phyloP scores from a whole-genome alignment of 2,113 vertebrate genomes.

The Ctenodactylus gundi region DNA sequence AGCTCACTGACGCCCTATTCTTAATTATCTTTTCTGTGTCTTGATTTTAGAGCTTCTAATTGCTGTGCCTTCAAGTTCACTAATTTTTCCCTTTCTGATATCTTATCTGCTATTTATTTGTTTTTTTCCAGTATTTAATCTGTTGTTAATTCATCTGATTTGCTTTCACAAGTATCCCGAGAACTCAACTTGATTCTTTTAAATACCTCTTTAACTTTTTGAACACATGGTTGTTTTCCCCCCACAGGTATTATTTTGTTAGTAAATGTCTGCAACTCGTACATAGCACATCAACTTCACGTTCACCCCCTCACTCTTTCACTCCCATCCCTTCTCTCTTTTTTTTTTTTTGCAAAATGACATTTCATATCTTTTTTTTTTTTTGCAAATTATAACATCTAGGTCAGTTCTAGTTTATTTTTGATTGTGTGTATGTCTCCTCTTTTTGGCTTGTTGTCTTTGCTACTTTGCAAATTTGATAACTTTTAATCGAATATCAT shows the following conservation, averaged over 20 bases:
- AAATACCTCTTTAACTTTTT: background rate
- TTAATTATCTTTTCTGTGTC: background rate
- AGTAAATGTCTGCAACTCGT: too few species aligned
- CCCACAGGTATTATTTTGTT: too few species aligned
- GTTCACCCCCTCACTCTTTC: too few species aligned
- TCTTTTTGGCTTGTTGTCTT: background rate
- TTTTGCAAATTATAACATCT: conserved; percentile 20
- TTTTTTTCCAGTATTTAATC: background rate
- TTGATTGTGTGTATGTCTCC: background rate
- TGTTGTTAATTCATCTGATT: background rate
- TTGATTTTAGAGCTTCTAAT: conserved; percentile 6
- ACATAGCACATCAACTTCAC: too few species aligned
- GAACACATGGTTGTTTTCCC: too few species aligned
- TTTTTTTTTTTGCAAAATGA: too few species aligned
- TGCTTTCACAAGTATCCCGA: too few species aligned
- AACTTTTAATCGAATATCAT: background rate
- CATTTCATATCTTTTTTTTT: too few species aligned
- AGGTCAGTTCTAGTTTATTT: background rate
- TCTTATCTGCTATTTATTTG: conserved; percentile 6
- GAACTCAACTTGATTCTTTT: background rate
- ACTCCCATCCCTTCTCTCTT: too few species aligned
- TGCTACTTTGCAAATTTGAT: background rate
- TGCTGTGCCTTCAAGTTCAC: background rate
- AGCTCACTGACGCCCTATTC: background rate
- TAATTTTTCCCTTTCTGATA: background rate